These are phyloP conservation scores for Apomyelois bistriatella DNA, from an alignment of 2,888 invertebrate genomes.

Conservation along the genomic window DNA sequence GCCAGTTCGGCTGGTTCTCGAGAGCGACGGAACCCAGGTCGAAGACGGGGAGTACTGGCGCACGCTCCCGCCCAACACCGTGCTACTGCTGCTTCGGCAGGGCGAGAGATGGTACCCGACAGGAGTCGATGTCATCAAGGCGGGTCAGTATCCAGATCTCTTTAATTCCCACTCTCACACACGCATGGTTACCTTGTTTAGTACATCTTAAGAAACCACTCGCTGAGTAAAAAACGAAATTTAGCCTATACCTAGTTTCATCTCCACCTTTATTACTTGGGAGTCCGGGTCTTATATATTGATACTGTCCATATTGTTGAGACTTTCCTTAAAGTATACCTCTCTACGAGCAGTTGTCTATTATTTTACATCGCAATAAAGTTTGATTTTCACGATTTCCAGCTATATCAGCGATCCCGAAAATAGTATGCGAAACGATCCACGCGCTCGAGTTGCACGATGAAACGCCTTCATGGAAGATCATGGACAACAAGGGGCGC, in stretches of 20 bases:
- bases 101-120: constrained; percentile 97
- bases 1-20: constrained; percentile 93
- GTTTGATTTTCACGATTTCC: constrained; percentile 39
- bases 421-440: constrained; percentile 98
- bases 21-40: constrained; percentile 97
- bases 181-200: too few relatives aligned
- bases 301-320: too few relatives aligned
- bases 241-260: too few relatives aligned
- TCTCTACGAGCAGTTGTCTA: neutral
- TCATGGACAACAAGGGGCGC: constrained; percentile 98
- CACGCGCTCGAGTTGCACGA: constrained; percentile 96
- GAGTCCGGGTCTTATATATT: too few relatives aligned
- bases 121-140: constrained; percentile 96
- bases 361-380: neutral
- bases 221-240: too few relatives aligned
- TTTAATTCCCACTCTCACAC: too few relatives aligned
- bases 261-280: too few relatives aligned
- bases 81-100: constrained; percentile 91
- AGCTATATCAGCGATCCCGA: constrained; percentile 97
- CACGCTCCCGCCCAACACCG: constrained; percentile 94
- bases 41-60: constrained; percentile 98
- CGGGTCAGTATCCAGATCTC: constrained; percentile 66
- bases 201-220: too few relatives aligned
- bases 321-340: too few relatives aligned
- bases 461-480: constrained; percentile 98